phyloP scores from a whole-genome alignment of 2,797 vertebrate species.

The Chlorospingus flavigularis region DNA sequence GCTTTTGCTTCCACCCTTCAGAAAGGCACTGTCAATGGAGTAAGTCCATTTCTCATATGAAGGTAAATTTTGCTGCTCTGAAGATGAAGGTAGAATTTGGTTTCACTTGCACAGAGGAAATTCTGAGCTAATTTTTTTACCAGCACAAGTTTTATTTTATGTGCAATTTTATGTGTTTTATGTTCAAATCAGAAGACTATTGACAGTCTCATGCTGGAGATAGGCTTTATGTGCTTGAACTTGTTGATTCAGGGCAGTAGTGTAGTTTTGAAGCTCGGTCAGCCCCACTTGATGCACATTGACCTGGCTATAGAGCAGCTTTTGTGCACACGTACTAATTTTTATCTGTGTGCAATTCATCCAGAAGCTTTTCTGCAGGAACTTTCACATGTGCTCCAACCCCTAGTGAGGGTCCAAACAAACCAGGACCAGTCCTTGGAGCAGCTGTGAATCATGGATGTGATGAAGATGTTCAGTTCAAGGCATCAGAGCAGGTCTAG shows the following conservation, averaged over 20 bases:
- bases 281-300: background rate
- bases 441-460: background rate
- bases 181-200: background rate
- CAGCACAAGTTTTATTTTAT: background rate
- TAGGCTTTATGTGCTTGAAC: background rate
- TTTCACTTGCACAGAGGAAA: background rate
- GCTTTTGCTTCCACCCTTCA: background rate
- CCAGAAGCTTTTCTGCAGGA: background rate
- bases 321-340: background rate
- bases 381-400: background rate
- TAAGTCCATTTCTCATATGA: background rate
- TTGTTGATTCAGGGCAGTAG: background rate
- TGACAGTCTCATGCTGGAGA: background rate
- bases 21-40: accelerated
- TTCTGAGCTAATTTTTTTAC: background rate
- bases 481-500: background rate
- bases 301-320: background rate
- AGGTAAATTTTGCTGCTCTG: background rate
- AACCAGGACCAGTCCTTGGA: background rate
- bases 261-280: background rate
- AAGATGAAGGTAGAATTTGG: background rate
- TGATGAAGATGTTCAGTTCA: background rate
- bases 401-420: background rate
- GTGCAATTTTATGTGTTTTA: background rate
- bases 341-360: background rate